These are phyloP conservation scores for Neelides sp. DNA, from an alignment of 1,140 invertebrate genomes.

Conservation along the genomic window DNA sequence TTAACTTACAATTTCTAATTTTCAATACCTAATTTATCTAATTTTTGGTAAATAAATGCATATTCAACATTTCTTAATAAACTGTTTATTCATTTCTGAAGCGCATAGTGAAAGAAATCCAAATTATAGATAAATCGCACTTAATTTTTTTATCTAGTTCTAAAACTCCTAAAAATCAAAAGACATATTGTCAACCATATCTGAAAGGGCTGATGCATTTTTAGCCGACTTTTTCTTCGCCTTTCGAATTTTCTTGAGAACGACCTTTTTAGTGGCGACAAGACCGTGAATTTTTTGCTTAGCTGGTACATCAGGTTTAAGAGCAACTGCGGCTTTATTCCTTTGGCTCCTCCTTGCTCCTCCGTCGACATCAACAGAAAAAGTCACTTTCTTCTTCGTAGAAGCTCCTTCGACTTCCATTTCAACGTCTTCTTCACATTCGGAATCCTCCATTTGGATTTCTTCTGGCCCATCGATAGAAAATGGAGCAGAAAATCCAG, in stretches of 20 bases:
- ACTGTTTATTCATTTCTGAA: no score
- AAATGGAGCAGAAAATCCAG: slow-evolving; percentile 18
- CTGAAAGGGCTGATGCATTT: slow-evolving; percentile 15
- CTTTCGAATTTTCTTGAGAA: slow-evolving; percentile 28
- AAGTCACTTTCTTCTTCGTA: slow-evolving; percentile 21
- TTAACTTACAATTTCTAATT: no score
- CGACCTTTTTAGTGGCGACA: slow-evolving; percentile 20
- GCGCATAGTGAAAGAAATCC: no score
- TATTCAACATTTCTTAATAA: no score
- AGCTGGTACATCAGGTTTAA: not conserved
- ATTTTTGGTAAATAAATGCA: no score
- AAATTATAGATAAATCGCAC: no score
- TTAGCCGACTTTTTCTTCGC: slow-evolving; percentile 25
- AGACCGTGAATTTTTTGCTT: slow-evolving; percentile 5
- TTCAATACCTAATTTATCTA: no score
- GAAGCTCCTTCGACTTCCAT: not conserved
- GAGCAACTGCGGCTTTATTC: not conserved
- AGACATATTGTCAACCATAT: slow-evolving; percentile 18
- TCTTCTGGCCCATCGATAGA: slow-evolving; percentile 20
- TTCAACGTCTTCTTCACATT: slow-evolving; percentile 9
- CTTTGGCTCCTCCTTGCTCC: not conserved
- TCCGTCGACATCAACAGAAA: slow-evolving; percentile 19
- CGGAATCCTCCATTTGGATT: not conserved
- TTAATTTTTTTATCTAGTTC: no score
- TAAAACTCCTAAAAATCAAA: slow-evolving; percentile 10